Percentiles rank a stretch among this genome's conserved stretches.
phyloP scores from a whole-genome alignment of 2,113 vertebrate species.

The Syngnathus scovelli region DNA sequence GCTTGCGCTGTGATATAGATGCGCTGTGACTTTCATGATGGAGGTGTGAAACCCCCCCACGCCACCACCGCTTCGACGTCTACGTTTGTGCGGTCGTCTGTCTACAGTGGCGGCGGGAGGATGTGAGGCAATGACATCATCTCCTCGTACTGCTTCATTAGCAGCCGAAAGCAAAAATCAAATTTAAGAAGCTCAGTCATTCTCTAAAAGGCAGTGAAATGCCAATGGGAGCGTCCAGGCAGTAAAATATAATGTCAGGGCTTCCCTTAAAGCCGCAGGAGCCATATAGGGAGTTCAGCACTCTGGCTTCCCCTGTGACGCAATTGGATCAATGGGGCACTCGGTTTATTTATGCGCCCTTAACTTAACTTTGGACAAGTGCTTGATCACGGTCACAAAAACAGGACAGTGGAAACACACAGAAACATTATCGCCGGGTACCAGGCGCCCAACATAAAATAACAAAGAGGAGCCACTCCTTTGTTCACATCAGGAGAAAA shows the following conservation, averaged over 20 bases:
- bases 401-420: conserved; percentile 38
- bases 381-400: conserved; percentile 56
- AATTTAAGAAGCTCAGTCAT: conserved; percentile 53
- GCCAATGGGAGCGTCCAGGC: conserved; percentile 61
- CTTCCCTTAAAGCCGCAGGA: conserved; percentile 55
- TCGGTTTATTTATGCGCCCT: conserved; percentile 59
- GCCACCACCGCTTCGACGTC: conserved; percentile 25
- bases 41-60: conserved; percentile 51
- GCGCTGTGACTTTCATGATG: conserved; percentile 58
- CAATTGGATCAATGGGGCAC: conserved; percentile 59
- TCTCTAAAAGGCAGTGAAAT: conserved; percentile 62
- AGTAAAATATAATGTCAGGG: conserved; percentile 64
- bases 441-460: background rate
- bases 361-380: conserved; percentile 49
- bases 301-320: conserved; percentile 54
- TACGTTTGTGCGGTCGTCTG: conserved; percentile 36
- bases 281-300: conserved; percentile 54
- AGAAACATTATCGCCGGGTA: conserved; percentile 48
- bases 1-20: conserved; percentile 54
- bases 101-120: conserved; percentile 22
- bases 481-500: background rate
- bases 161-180: conserved; percentile 47
- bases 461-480: background rate
- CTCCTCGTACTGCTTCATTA: conserved; percentile 59
- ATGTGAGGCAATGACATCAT: conserved; percentile 58